Conservation (phyloP, 2,888 invertebrate genomes). For the Pycnomerus fuliginosus region DNA sequence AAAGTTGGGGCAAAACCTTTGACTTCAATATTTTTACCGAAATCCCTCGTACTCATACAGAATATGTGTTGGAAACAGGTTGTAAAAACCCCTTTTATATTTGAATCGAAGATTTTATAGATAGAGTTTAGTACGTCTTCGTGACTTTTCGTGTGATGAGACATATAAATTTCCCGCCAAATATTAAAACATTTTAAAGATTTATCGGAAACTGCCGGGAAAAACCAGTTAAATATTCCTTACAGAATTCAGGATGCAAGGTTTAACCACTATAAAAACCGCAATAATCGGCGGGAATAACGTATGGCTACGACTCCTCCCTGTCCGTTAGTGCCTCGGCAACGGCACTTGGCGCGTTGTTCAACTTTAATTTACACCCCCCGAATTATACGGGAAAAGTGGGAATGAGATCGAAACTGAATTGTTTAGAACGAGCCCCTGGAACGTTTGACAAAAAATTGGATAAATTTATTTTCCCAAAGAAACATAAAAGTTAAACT, state of each 20-base stretch:
- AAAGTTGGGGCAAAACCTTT: slow-evolving; percentile 18
- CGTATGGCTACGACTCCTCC: slow-evolving; percentile 34
- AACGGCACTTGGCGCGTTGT: slow-evolving; percentile 31
- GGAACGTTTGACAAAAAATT: too few relatives aligned
- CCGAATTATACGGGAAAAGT: slow-evolving; percentile 27
- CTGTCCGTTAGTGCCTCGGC: slow-evolving; percentile 29
- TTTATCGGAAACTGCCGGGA: slow-evolving; percentile 2
- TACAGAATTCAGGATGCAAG: slow-evolving; percentile 27
- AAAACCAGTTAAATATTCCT: slow-evolving; percentile 10
- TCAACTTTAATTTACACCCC: slow-evolving; percentile 34
- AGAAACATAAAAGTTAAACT: slow-evolving; percentile 4
- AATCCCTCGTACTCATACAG: slow-evolving; percentile 33
- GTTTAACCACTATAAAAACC: slow-evolving; percentile 37
- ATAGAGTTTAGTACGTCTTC: slow-evolving; percentile 34
- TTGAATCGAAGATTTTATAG: slow-evolving; percentile 35
- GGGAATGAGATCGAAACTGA: slow-evolving; percentile 20
- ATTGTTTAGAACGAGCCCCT: slow-evolving; percentile 24
- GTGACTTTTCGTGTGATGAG: slow-evolving; percentile 26
- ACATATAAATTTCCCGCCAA: slow-evolving; percentile 4
- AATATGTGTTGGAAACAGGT: slow-evolving; percentile 34
- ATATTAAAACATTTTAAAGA: slow-evolving; percentile 10
- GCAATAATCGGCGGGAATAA: slow-evolving; percentile 38
- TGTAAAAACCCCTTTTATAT: slow-evolving; percentile 34
- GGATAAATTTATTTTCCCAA: too few relatives aligned
- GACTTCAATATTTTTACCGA: too few relatives aligned